Conservation (phyloP, 2,888 invertebrate species). For the Hylaea fasciaria region DNA sequence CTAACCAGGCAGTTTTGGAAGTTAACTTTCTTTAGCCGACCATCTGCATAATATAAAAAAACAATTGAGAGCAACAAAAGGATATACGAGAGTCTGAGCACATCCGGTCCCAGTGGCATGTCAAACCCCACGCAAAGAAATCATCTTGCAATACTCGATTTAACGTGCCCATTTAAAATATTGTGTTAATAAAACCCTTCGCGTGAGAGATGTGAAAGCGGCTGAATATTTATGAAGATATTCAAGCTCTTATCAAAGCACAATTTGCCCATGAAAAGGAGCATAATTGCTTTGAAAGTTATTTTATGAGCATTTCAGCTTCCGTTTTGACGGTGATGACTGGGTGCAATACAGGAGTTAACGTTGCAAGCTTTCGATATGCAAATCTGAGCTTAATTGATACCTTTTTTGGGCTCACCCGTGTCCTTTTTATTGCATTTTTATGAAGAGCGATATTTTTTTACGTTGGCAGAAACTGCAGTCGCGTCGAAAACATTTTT, state of each 20-base stretch:
- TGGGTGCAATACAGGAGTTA: constrained; percentile 56
- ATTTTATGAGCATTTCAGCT: constrained; percentile 57
- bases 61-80: constrained; percentile 63
- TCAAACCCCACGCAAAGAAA: constrained; percentile 54
- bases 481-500: neutral
- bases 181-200: constrained; percentile 58
- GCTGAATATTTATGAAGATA: constrained; percentile 75
- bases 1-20: constrained; percentile 41
- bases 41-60: constrained; percentile 65
- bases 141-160: constrained; percentile 46
- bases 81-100: constrained; percentile 49
- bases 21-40: constrained; percentile 73
- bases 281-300: constrained; percentile 71
- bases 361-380: constrained; percentile 61
- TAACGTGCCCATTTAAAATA: constrained; percentile 51
- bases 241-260: constrained; percentile 59
- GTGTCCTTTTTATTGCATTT: constrained; percentile 42
- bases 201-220: constrained; percentile 70
- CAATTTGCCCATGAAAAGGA: constrained; percentile 62
- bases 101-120: constrained; percentile 50
- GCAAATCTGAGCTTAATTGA: constrained; percentile 48
- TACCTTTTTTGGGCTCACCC: constrained; percentile 47
- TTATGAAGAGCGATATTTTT: constrained; percentile 37
- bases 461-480: constrained; percentile 15
- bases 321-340: constrained; percentile 53